Percentiles rank a stretch among this genome's conserved stretches.
Conservation (phyloP, 2,888 invertebrate genomes). For the Caenorhabditis sp. region DNA sequence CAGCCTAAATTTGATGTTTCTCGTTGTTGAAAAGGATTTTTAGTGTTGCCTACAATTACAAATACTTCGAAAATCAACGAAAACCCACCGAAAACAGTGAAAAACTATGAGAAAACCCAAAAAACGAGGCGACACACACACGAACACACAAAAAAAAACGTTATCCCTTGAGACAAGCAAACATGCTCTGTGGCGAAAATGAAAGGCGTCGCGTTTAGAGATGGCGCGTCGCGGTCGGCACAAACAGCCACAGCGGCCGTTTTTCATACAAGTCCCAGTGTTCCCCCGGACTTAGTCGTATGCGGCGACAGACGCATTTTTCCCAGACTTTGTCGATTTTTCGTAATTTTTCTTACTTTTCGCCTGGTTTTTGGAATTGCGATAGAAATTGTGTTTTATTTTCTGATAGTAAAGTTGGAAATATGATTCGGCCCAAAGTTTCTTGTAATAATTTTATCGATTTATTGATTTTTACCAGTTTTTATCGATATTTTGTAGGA, state of each 20-base stretch:
- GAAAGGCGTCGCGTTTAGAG: neutral
- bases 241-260: conserved; percentile 2
- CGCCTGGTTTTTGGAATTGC: neutral
- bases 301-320: neutral
- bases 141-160: neutral
- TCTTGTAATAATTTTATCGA: neutral
- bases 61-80: neutral
- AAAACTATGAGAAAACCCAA: neutral
- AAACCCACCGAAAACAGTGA: neutral
- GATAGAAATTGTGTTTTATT: neutral
- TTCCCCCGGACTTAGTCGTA: conserved; percentile 28
- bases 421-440: neutral
- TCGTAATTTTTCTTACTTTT: neutral
- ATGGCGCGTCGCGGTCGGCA: conserved; percentile 5
- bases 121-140: no score
- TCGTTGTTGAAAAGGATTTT: no score
- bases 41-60: no score
- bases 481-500: no score
- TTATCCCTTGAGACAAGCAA: neutral
- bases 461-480: neutral
- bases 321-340: conserved; percentile 11
- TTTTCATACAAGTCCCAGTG: conserved; percentile 18
- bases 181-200: conserved; percentile 3
- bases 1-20: no score
- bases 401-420: neutral